These are phyloP conservation scores for Neosilurus mollespiculum DNA, from an alignment of 2,797 vertebrate genomes.

Conservation along the genomic window DNA sequence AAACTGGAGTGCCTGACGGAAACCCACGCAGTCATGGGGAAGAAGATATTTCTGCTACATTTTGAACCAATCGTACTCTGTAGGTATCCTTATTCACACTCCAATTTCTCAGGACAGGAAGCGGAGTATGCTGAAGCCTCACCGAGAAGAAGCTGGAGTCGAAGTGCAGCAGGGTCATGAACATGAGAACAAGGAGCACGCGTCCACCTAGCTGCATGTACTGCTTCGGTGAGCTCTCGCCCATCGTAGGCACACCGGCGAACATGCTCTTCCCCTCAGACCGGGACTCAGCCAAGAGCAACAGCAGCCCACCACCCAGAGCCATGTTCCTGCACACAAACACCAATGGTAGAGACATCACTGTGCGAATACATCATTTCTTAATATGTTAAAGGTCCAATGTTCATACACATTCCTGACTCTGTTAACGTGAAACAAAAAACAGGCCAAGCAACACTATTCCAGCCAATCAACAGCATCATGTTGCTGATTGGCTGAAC, in stretches of 20 bases:
- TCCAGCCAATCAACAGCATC: too few species aligned
- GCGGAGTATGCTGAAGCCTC: slow-evolving; percentile 63
- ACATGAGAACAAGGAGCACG: slow-evolving; percentile 95
- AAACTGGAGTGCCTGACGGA: too few species aligned
- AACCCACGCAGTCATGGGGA: too few species aligned
- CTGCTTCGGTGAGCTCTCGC: slow-evolving; percentile 89
- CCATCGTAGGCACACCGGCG: slow-evolving; percentile 87
- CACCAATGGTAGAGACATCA: not conserved
- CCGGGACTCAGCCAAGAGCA: slow-evolving; percentile 93
- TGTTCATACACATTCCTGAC: too few species aligned
- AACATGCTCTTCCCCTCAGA: slow-evolving; percentile 99
- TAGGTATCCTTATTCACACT: not conserved
- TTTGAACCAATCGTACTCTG: not conserved
- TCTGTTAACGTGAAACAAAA: too few species aligned
- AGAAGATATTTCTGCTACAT: not conserved
- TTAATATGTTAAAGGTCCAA: not conserved
- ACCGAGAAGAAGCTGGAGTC: slow-evolving; percentile 94
- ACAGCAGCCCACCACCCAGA: slow-evolving; percentile 90
- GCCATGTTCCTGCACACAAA: slow-evolving; percentile 85
- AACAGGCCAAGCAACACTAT: too few species aligned
- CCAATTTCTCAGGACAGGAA: not conserved
- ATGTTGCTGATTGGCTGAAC: too few species aligned
- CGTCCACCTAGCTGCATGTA: slow-evolving; percentile 98
- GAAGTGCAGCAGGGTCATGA: slow-evolving; percentile 97
- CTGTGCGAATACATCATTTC: not conserved